A percentile compares a stretch with the other conserved stretches of the same genome.
Conservation (phyloP, 2,888 invertebrate species). For the Chironomus riparius region DNA sequence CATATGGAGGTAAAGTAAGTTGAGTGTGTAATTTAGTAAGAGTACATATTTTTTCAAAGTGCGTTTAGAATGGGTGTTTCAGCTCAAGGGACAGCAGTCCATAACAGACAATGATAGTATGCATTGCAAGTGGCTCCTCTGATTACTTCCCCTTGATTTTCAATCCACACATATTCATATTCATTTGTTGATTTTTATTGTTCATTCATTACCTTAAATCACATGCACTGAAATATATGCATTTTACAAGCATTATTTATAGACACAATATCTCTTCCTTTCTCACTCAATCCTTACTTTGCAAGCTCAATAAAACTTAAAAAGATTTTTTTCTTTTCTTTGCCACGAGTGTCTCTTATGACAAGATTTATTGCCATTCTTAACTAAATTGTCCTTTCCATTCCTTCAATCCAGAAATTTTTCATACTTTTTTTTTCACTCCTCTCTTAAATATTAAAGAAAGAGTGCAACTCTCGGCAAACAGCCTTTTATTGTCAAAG, state of each 20-base stretch:
- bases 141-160: not conserved
- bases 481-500: conserved; percentile 4
- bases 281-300: not conserved
- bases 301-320: not conserved
- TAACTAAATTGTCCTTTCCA: conserved; percentile 4
- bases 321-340: not conserved
- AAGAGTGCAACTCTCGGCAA: not conserved
- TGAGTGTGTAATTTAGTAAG: not conserved
- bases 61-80: too few relatives aligned
- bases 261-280: not conserved
- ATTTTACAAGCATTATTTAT: not conserved
- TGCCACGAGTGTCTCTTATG: not conserved
- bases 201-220: conserved; percentile 6
- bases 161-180: not conserved
- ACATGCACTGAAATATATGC: not conserved
- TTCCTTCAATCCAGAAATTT: conserved; percentile 3
- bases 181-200: not conserved
- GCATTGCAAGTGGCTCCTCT: too few relatives aligned
- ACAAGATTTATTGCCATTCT: conserved; percentile 6
- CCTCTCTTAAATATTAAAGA: not conserved
- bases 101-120: too few relatives aligned
- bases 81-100: too few relatives aligned
- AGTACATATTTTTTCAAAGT: not conserved
- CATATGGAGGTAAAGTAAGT: not conserved
- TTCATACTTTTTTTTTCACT: not conserved